Percentiles rank a stretch among this genome's conserved stretches.
These are phyloP conservation scores for Coregonus sp. DNA, from an alignment of 2,797 vertebrate species.

Conservation along the genomic window DNA sequence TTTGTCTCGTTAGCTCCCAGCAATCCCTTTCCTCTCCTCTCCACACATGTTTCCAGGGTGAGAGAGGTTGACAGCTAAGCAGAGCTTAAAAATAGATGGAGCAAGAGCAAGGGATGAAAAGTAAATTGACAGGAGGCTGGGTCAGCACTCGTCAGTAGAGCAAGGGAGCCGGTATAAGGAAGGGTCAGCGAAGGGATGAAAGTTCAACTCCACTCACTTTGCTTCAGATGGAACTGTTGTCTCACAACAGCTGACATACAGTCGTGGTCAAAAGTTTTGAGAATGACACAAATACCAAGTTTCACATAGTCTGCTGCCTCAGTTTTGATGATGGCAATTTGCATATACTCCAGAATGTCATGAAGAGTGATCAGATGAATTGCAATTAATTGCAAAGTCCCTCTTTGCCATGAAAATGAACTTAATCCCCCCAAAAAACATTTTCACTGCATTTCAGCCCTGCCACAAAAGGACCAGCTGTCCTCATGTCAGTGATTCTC, in stretches of 20 bases:
- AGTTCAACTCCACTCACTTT: constrained; percentile 17
- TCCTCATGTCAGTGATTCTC: too few relatives aligned
- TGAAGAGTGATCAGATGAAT: too few relatives aligned
- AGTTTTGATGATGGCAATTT: too few relatives aligned
- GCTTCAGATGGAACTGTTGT: constrained; percentile 3
- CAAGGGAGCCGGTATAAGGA: constrained; percentile 1
- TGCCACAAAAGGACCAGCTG: too few relatives aligned
- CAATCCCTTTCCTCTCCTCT: background rate
- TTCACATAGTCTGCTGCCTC: too few relatives aligned
- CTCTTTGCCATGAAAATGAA: too few relatives aligned
- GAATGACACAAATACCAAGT: too few relatives aligned
- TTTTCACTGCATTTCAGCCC: too few relatives aligned
- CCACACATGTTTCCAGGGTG: background rate
- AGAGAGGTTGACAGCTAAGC: constrained; percentile 25
- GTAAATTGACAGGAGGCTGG: constrained; percentile 38
- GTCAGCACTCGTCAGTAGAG: constrained; percentile 19
- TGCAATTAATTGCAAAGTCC: too few relatives aligned
- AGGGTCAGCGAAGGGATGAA: background rate
- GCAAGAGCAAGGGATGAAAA: constrained; percentile 23
- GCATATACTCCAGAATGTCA: too few relatives aligned
- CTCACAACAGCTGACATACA: background rate
- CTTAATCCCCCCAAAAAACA: too few relatives aligned
- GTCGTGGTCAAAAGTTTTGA: too few relatives aligned
- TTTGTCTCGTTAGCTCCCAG: background rate
- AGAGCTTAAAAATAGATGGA: constrained; percentile 17